These are phyloP conservation scores for Hydropsyche betteni DNA, from an alignment of 2,888 invertebrate species.

Conservation along the genomic window DNA sequence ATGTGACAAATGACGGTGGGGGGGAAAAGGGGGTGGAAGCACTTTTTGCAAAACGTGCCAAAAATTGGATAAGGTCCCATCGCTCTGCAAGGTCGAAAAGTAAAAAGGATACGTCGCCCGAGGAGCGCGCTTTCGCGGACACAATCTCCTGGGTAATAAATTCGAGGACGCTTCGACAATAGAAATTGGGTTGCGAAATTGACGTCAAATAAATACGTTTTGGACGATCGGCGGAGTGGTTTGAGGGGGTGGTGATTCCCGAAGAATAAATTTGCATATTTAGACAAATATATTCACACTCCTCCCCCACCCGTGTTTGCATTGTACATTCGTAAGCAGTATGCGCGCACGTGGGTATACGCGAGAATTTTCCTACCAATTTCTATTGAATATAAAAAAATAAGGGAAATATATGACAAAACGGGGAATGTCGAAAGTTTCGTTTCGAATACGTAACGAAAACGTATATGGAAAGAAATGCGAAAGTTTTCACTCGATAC, in stretches of 20 bases:
- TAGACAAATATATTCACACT: conserved; percentile 10
- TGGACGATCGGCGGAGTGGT: background rate
- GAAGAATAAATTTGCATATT: conserved; percentile 31
- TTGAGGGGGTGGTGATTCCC: conserved; percentile 15
- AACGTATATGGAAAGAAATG: background rate
- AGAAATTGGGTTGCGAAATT: conserved; percentile 12
- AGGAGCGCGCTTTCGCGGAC: background rate
- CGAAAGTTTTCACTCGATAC: background rate
- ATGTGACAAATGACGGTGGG: too few species aligned
- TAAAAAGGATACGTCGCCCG: too few species aligned
- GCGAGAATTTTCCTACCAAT: conserved; percentile 7
- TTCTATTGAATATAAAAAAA: background rate
- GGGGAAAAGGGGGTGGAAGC: too few species aligned
- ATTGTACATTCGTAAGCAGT: conserved; percentile 7
- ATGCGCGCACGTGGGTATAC: conserved; percentile 2
- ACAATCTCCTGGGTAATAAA: conserved; percentile 23
- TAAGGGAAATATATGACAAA: conserved; percentile 4
- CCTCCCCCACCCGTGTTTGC: background rate
- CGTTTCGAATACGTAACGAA: conserved; percentile 2
- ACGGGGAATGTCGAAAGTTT: conserved; percentile 14
- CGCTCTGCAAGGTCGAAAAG: too few species aligned
- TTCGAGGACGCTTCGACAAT: conserved; percentile 27
- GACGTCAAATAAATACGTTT: conserved; percentile 30
- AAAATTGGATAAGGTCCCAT: too few species aligned
- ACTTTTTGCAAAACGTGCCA: too few species aligned